Conservation (phyloP, 2,797 vertebrate species). For the Chiroxiphia lanceolata region DNA sequence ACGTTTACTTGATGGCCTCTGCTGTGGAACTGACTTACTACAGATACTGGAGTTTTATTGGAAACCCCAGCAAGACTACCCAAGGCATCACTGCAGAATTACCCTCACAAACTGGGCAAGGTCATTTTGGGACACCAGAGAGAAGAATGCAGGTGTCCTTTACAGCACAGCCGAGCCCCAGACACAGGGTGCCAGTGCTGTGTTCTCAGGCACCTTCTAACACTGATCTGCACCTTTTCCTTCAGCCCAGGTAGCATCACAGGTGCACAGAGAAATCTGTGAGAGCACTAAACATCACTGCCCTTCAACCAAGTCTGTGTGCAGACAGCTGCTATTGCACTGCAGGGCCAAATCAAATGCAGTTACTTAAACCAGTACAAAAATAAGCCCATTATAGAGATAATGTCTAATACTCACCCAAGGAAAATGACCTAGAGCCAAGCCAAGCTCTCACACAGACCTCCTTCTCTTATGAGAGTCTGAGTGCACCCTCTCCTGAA, state of each 20-base stretch:
- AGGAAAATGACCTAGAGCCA: rapidly evolving
- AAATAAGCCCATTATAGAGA: background rate
- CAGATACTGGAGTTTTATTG: rapidly evolving
- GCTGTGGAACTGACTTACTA: background rate
- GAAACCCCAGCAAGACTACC: background rate
- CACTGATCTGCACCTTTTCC: background rate
- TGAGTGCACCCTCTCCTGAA: background rate
- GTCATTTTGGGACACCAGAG: background rate
- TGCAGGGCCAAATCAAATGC: background rate
- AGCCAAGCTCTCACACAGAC: background rate
- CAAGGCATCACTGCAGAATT: background rate
- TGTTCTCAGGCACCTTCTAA: background rate
- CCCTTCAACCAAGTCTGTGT: background rate
- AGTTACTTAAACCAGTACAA: background rate
- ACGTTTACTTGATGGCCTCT: background rate
- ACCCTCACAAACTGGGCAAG: background rate
- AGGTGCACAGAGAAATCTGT: background rate
- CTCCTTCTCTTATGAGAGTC: background rate
- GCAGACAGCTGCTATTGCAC: background rate
- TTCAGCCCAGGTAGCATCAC: background rate
- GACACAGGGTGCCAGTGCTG: too few relatives aligned
- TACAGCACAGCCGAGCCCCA: background rate
- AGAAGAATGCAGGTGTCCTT: background rate
- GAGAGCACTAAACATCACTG: background rate
- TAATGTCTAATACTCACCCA: rapidly evolving